Percentiles rank a stretch among this genome's conserved stretches.
Conservation (phyloP, 2,888 invertebrate species). For the Lysandra bellargus region DNA sequence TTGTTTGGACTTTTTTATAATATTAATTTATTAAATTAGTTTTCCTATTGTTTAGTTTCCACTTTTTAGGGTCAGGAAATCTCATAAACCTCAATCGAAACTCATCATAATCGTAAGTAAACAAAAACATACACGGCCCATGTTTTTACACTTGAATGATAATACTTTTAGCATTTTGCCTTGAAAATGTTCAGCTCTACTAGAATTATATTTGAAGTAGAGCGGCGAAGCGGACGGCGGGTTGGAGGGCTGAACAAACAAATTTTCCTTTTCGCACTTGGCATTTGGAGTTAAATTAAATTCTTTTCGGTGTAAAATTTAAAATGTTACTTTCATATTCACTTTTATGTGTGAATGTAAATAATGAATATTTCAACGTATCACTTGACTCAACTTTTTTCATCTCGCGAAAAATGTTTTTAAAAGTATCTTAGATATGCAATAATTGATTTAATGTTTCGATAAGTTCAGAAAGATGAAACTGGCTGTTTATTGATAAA, state of each 20-base stretch:
- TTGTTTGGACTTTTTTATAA: too few species aligned
- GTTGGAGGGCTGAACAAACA: not conserved
- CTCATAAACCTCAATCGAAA: too few species aligned
- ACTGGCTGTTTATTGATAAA: too few species aligned
- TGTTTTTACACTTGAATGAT: not conserved
- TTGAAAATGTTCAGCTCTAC: not conserved
- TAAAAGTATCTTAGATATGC: too few species aligned
- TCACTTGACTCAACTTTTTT: not conserved
- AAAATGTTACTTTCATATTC: not conserved
- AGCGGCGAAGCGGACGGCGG: not conserved
- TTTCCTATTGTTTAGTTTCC: too few species aligned
- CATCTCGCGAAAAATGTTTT: not conserved
- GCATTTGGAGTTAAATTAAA: not conserved
- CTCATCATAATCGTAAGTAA: too few species aligned
- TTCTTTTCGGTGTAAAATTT: not conserved
- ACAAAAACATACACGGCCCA: too few species aligned
- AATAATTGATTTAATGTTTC: too few species aligned
- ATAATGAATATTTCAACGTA: not conserved
- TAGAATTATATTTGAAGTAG: slow-evolving; percentile 1
- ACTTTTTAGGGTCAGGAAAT: too few species aligned
- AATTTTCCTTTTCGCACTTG: slow-evolving; percentile 3
- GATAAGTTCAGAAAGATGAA: too few species aligned
- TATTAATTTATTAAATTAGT: too few species aligned
- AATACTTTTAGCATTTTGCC: not conserved
- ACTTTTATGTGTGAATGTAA: not conserved